Base-by-base conservation (phyloP, 2,888 invertebrate species). In the Microctonus aethiopoides region DNA sequence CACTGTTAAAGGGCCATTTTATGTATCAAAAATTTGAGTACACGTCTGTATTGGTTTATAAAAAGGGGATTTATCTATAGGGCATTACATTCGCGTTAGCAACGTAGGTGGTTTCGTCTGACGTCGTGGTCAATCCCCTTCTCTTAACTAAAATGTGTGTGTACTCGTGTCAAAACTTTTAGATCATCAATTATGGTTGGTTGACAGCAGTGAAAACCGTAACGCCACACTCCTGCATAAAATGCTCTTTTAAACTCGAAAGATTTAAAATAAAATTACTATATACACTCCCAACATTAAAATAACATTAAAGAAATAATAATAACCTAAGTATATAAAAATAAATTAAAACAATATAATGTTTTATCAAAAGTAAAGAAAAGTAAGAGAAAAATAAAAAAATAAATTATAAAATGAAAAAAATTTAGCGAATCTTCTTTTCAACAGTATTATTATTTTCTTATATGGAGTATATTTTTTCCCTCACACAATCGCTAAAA, bases 41-140 rank as follows among this genome's bases (percentile, higher is more conserved):
- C 51, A 56, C 54, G 39, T 72, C 61, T 29, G 72, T 51, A 51
- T 51, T 2, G 7, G 22, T 51, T 7, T 32, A 71, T 70, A 72
- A 51, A 56, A 34, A 72, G 67, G 72, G 70, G 72, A 72, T 72
- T 72, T 72, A 54, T 71, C 63, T 54, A 57, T 24, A 67, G 63
- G 71, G 75, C 72, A 80, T 81, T 81, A 81, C 80, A 80, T 77
- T 79, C 78, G 77, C 81, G 81, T 81, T 81, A 81, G 78, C 71
- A 72, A 72, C 67, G 72, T 71, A 70, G 72, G 54, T 76, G 75
- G 72, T 72, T 69, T 59, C 64, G 67, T 61, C 57, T 67, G 64
- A 74, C 72, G 72, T 72, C 75, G 76, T 75, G 80, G 80, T 80
- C 80, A 80, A 77, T 75, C 77, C 78, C 75, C 70, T 6, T 46